phyloP scores from a whole-genome alignment of 2,797 vertebrate species.

The Spea hammondii region DNA sequence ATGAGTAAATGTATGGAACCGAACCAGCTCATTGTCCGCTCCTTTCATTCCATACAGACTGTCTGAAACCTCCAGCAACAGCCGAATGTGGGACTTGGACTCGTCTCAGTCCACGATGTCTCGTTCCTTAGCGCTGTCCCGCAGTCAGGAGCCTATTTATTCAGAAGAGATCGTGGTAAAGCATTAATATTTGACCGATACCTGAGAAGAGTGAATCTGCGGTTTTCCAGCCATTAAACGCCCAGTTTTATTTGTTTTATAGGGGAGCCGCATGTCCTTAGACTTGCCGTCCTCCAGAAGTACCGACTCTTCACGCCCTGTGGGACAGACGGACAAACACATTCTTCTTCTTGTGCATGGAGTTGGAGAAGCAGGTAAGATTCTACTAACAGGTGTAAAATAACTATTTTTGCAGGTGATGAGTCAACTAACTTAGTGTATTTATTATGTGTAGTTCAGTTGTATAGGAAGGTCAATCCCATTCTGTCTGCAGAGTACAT shows the following conservation, averaged over 20 bases:
- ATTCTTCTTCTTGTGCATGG: slow-evolving; percentile 95
- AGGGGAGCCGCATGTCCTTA: slow-evolving; percentile 83
- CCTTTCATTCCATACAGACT: slow-evolving; percentile 68
- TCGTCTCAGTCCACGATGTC: slow-evolving; percentile 60
- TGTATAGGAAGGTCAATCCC: too few relatives aligned
- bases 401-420: too few relatives aligned
- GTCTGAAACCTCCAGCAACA: slow-evolving; percentile 85
- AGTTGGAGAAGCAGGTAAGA: slow-evolving; percentile 86
- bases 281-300: slow-evolving; percentile 69
- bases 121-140: slow-evolving; percentile 80
- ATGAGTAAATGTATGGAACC: too few relatives aligned
- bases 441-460: too few relatives aligned
- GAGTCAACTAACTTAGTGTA: too few relatives aligned
- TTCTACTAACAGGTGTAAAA: background rate
- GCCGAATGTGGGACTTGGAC: slow-evolving; percentile 79
- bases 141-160: slow-evolving; percentile 89
- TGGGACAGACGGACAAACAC: slow-evolving; percentile 94
- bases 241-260: slow-evolving; percentile 9
- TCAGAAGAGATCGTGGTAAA: slow-evolving; percentile 78
- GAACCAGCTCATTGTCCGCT: background rate
- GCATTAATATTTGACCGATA: slow-evolving; percentile 33
- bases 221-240: background rate
- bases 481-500: too few relatives aligned
- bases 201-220: background rate
- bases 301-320: slow-evolving; percentile 77